A percentile compares a stretch with the other conserved stretches of the same genome.
Evolutionary conservation across 2,888 invertebrate genomes (phyloP).

Genomic region (Leptopilina drosophilae): DNA sequence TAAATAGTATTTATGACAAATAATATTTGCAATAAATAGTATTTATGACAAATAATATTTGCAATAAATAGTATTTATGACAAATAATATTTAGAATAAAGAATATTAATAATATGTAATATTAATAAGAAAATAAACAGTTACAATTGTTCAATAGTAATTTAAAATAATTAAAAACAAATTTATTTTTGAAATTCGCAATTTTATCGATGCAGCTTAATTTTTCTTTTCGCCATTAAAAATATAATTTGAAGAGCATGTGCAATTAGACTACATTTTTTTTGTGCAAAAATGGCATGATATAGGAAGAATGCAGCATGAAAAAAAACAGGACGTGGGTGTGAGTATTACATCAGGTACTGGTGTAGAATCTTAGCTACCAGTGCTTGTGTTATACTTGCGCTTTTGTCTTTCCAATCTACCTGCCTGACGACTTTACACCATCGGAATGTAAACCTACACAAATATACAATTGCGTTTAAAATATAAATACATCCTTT

Average conservation of each 20-base stretch:
- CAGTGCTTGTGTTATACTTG: slow-evolving; percentile 98
- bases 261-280: slow-evolving; percentile 59
- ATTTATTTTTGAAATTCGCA: not conserved
- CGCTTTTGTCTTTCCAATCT: slow-evolving; percentile 77
- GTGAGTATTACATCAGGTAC: slow-evolving; percentile 99
- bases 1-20: too few species aligned
- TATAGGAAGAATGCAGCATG: slow-evolving; percentile 75
- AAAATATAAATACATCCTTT: slow-evolving; percentile 15
- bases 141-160: too few species aligned
- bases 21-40: too few species aligned
- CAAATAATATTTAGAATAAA: too few species aligned
- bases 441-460: slow-evolving; percentile 65
- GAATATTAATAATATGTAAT: too few species aligned
- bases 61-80: too few species aligned
- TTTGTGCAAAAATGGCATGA: slow-evolving; percentile 72
- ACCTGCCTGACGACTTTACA: slow-evolving; percentile 69
- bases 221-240: slow-evolving; percentile 45
- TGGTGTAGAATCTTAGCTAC: slow-evolving; percentile 83
- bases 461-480: slow-evolving; percentile 17
- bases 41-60: too few species aligned
- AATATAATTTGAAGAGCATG: slow-evolving; percentile 75
- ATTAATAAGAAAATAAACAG: too few species aligned
- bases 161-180: too few species aligned
- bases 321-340: slow-evolving; percentile 80
- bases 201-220: slow-evolving; percentile 1